A percentile compares a stretch with the other conserved stretches of the same genome.
Evolutionary conservation across 1,140 invertebrate genomes (phyloP).

Genomic region (Olivierus martensii): DNA sequence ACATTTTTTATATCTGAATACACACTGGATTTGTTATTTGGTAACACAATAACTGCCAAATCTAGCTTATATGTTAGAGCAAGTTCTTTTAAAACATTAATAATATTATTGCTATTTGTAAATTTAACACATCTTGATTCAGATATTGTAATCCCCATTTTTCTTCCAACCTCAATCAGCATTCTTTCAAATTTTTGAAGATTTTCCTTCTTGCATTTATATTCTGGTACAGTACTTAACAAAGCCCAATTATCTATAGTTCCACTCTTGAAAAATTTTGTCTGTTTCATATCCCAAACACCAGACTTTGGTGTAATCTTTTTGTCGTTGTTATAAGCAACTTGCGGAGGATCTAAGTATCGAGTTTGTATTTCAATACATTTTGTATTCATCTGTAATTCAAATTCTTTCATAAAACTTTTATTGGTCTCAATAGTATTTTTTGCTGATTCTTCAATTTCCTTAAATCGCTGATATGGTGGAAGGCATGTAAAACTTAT

Average conservation of each 20-base stretch:
- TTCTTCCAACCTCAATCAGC: neutral
- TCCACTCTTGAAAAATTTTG: conserved; percentile 39
- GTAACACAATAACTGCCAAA: no score
- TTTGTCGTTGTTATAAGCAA: conserved; percentile 2
- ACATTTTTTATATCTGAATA: conserved; percentile 46
- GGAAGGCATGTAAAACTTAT: conserved; percentile 20
- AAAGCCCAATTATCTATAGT: conserved; percentile 21
- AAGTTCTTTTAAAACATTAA: no score
- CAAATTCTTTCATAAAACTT: conserved; percentile 15
- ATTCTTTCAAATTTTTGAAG: neutral
- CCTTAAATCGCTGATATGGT: conserved; percentile 20
- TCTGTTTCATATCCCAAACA: conserved; percentile 45
- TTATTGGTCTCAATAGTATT: neutral
- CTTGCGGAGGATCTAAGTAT: conserved; percentile 8
- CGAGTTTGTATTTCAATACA: conserved; percentile 13
- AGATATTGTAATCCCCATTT: no score
- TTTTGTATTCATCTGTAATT: conserved; percentile 7
- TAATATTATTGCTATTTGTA: no score
- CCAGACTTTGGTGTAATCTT: conserved; percentile 27
- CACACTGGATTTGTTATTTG: no score
- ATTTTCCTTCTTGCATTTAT: neutral
- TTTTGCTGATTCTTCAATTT: conserved; percentile 16
- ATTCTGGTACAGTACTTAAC: conserved; percentile 1
- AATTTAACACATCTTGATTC: no score
- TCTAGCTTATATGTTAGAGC: neutral